Base-by-base conservation (phyloP, 2,797 vertebrate species). In the Propithecus deckenii region DNA sequence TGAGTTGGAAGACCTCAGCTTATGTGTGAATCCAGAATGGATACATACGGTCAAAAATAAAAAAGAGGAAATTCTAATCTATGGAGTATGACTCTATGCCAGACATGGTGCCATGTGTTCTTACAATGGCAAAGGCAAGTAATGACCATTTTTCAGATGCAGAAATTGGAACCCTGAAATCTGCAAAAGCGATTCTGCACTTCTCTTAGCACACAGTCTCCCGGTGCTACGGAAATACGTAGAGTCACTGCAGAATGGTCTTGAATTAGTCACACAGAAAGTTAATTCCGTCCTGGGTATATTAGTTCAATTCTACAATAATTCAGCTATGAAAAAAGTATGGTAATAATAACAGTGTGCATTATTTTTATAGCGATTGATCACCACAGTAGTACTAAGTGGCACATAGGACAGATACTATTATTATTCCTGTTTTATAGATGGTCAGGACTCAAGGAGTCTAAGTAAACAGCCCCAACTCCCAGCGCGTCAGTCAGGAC, bases 151-250 rank as follows among this genome's bases (percentile, higher is more conserved):
- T 93, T 89, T 79, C 61, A 91, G 65, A 63, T 50, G 20, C 61
- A 57, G 61, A 71, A 86, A 78, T 5, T 74, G 74, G 61, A 63
- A 43, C 28, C 86, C 28, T 80, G 92, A 81, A 71, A 71, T 32
- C 59, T 79, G 22, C 14, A 43, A 48, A n/a, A 28, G 13, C 7
- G 41, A 59, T 72, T 43, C 46, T 38, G 15, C 4, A 4, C 20
- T 72, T 84, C 30, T 46, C 35, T 91, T 41, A 48, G 43, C 9
- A 5, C 8, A 13, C 6, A 13, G 12, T 65, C 35, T 22, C 35
- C 48, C 55, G 4, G 35, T 20, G 52, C 84, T 15, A 28, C 9
- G 15, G 74, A 89, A 79, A 63, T 30, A 23, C 57, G 4, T 6
- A 15, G 2, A 50, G 35, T 43, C 10, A 5, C 6, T 18, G 48